Conservation (phyloP, 2,888 invertebrate species). For the Cephalotes varians region DNA sequence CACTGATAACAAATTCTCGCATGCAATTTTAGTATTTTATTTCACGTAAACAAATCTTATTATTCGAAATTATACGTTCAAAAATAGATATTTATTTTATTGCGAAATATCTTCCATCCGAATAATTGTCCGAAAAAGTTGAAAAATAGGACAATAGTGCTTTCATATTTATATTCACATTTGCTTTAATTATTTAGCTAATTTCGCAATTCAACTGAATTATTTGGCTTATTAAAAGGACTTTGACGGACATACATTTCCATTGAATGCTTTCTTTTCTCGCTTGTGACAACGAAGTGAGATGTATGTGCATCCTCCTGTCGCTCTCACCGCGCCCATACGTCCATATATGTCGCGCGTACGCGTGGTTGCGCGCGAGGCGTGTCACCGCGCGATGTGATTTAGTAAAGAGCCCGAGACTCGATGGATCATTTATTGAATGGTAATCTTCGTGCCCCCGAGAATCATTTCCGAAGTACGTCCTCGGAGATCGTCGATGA, state of each 20-base stretch:
- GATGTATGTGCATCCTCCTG: neutral
- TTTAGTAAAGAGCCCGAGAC: constrained; percentile 74
- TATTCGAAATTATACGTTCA: neutral
- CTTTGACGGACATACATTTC: neutral
- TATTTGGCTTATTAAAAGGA: neutral
- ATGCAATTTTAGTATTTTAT: neutral
- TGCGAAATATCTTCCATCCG: neutral
- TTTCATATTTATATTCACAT: neutral
- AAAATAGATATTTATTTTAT: neutral
- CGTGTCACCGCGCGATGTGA: constrained; percentile 70
- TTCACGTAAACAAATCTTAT: neutral
- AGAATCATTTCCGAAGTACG: constrained; percentile 58
- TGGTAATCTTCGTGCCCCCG: constrained; percentile 75
- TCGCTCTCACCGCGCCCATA: constrained; percentile 22
- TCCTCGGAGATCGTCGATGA: constrained; percentile 46
- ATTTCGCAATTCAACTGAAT: neutral
- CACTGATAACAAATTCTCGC: neutral
- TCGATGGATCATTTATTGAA: constrained; percentile 80
- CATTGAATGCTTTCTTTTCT: constrained; percentile 17
- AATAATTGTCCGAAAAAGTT: neutral
- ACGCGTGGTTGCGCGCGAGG: constrained; percentile 45
- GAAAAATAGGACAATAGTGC: neutral
- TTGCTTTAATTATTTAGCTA: neutral
- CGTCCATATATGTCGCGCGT: constrained; percentile 16
- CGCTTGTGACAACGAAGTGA: neutral